Conservation (phyloP, 2,888 invertebrate species). For the Eupithecia insigniata region DNA sequence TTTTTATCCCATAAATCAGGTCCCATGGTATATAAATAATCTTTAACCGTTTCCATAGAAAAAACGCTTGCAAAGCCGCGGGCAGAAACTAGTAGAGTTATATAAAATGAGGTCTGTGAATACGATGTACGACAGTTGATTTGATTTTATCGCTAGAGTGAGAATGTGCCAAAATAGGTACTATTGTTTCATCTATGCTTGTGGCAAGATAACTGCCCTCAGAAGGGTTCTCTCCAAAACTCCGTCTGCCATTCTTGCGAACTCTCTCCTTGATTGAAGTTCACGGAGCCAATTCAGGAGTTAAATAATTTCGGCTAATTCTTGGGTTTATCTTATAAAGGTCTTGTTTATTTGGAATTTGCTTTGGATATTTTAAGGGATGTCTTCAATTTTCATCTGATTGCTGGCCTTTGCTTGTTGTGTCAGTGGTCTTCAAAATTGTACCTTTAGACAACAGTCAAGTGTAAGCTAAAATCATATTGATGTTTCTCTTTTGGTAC, state of each 20-base stretch:
- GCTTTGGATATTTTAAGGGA: conserved; percentile 41
- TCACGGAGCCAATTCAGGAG: conserved; percentile 65
- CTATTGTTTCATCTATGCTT: conserved; percentile 47
- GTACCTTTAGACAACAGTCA: background rate
- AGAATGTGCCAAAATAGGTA: background rate
- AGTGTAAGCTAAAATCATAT: background rate
- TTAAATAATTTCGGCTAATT: conserved; percentile 70
- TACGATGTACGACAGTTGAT: background rate
- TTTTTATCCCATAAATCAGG: too few relatives aligned
- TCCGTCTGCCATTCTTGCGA: conserved; percentile 75
- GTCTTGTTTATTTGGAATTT: conserved; percentile 57
- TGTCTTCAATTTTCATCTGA: conserved; percentile 11
- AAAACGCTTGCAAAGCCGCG: too few relatives aligned
- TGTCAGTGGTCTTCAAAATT: background rate
- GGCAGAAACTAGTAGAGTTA: background rate
- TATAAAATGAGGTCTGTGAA: background rate
- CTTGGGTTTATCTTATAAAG: conserved; percentile 55
- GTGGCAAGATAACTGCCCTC: conserved; percentile 77
- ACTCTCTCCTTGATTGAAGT: conserved; percentile 74
- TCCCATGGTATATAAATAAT: too few relatives aligned
- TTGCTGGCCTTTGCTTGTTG: conserved; percentile 1
- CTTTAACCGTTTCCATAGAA: too few relatives aligned
- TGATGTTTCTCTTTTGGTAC: background rate
- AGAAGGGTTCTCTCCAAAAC: conserved; percentile 76
- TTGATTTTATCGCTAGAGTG: background rate